phyloP scores from a whole-genome alignment of 2,888 invertebrate species.

The Himalopsyche japonica region DNA sequence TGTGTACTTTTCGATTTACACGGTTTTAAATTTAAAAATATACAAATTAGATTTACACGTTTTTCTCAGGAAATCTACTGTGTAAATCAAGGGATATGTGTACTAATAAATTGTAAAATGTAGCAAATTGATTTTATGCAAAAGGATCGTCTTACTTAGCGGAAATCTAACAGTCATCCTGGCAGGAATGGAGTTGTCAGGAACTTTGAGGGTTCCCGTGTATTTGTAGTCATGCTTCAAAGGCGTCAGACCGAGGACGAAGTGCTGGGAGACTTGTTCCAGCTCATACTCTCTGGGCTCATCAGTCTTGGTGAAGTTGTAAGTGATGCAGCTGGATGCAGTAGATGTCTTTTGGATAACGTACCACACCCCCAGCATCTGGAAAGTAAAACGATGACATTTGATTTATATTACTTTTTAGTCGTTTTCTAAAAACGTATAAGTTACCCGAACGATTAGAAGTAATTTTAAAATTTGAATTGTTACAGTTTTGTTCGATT shows the following conservation, averaged over 20 bases:
- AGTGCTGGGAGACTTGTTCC: slow-evolving; percentile 75
- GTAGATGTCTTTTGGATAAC: slow-evolving; percentile 83
- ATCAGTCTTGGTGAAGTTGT: slow-evolving; percentile 72
- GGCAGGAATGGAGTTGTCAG: slow-evolving; percentile 67
- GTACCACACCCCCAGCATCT: slow-evolving; percentile 82
- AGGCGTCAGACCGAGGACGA: slow-evolving; percentile 69
- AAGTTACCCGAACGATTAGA: too few species aligned
- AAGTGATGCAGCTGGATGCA: slow-evolving; percentile 76
- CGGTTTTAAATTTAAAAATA: too few species aligned
- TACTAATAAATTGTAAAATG: too few species aligned
- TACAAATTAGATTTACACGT: too few species aligned
- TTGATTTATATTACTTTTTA: too few species aligned
- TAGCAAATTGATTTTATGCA: too few species aligned
- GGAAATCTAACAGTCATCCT: slow-evolving; percentile 79
- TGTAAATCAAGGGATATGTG: too few species aligned
- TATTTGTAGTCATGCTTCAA: slow-evolving; percentile 80
- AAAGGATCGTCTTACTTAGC: slow-evolving; percentile 65
- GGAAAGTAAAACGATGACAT: slow-evolving; percentile 41
- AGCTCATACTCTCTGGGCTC: slow-evolving; percentile 72
- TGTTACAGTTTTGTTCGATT: too few species aligned
- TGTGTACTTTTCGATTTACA: too few species aligned
- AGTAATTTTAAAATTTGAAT: too few species aligned
- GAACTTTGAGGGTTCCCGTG: slow-evolving; percentile 69
- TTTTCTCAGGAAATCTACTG: too few species aligned
- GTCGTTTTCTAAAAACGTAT: too few species aligned